phyloP scores from a whole-genome alignment of 2,888 invertebrate genomes.

The Phyllotreta cruciferae region DNA sequence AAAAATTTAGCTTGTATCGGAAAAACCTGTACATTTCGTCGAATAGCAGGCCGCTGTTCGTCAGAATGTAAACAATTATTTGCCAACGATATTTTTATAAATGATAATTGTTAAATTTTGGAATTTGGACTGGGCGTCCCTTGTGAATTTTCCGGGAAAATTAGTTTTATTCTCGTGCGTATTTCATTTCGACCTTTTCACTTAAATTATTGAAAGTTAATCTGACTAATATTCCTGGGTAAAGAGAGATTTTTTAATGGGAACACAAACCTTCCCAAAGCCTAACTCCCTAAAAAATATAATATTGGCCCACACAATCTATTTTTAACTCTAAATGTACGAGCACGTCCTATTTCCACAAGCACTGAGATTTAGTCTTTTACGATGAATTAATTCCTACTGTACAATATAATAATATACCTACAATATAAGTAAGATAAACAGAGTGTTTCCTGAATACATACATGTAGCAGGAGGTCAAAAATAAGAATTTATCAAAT shows the following conservation, averaged over 20 bases:
- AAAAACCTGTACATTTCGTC: constrained; percentile 60
- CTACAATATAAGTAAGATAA: not conserved
- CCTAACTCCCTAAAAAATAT: not conserved
- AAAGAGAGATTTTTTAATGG: too few relatives aligned
- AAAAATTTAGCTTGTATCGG: constrained; percentile 57
- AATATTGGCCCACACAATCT: constrained; percentile 8
- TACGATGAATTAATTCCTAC: constrained; percentile 35
- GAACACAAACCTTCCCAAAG: not conserved
- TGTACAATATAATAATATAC: not conserved
- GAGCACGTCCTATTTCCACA: constrained; percentile 49
- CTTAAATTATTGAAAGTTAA: too few relatives aligned
- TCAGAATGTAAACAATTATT: constrained; percentile 55
- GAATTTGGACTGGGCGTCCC: too few relatives aligned
- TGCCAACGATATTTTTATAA: constrained; percentile 39
- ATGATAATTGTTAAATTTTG: constrained; percentile 19
- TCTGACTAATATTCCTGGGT: too few relatives aligned
- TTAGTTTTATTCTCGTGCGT: too few relatives aligned
- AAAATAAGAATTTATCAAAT: constrained; percentile 1
- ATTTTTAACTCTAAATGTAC: constrained; percentile 16
- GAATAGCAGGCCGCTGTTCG: constrained; percentile 60
- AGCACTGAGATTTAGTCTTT: constrained; percentile 26
- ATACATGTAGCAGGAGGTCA: not conserved
- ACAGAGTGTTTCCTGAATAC: not conserved
- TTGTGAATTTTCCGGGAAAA: too few relatives aligned
- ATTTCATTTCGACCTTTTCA: too few relatives aligned